A percentile compares a stretch with the other conserved stretches of the same genome.
These are phyloP conservation scores for Cremastinae sp. DNA, from an alignment of 2,888 invertebrate genomes.

Conservation along the genomic window DNA sequence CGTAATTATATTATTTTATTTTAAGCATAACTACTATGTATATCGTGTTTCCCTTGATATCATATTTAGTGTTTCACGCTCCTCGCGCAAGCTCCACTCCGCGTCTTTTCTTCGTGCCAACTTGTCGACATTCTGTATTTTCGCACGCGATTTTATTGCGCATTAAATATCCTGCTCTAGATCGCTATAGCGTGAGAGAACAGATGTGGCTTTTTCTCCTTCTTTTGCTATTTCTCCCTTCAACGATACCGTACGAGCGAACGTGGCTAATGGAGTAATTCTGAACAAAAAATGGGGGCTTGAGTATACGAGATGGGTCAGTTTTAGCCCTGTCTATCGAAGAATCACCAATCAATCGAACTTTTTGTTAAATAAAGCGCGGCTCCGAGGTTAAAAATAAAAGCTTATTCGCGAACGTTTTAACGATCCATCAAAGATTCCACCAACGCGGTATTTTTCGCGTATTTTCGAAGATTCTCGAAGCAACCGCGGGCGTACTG, in stretches of 20 bases:
- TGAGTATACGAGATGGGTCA: not conserved
- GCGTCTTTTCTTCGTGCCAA: constrained; percentile 20
- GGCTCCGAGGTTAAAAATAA: no score
- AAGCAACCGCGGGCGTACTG: no score
- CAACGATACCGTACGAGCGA: not conserved
- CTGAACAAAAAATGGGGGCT: not conserved
- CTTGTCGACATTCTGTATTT: constrained; percentile 25
- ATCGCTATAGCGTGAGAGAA: not conserved
- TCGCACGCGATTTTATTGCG: constrained; percentile 39
- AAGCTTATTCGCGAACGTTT: no score
- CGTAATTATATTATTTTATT: not conserved
- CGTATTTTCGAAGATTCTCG: no score
- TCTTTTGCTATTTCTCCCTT: not conserved
- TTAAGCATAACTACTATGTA: not conserved
- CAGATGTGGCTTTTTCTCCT: constrained; percentile 23
- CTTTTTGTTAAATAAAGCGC: no score
- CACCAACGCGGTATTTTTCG: no score
- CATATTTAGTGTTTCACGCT: constrained; percentile 17
- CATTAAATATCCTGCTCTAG: constrained; percentile 25
- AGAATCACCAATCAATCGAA: not conserved
- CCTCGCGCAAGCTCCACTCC: not conserved
- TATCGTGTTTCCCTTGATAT: constrained; percentile 16
- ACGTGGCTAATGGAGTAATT: constrained; percentile 21
- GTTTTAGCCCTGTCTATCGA: not conserved
- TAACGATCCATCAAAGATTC: no score